Evolutionary conservation across 2,113 vertebrate genomes (phyloP).

Genomic region (Limnothrissa miodon): DNA sequence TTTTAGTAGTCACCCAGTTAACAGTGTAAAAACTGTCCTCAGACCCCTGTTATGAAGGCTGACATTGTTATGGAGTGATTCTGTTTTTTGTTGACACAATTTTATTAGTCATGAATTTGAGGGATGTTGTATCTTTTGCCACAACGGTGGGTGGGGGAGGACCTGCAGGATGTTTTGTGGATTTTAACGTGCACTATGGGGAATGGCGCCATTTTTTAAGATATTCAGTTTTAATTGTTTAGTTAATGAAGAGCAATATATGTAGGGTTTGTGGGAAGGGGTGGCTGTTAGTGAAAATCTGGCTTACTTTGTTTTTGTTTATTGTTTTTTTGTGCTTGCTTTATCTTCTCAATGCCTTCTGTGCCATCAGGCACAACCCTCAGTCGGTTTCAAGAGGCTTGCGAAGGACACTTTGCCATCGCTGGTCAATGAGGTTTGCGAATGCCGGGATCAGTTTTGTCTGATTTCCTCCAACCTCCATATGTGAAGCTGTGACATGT

Average conservation of each 20-base stretch:
- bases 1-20: background rate
- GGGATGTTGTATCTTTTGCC: conserved; percentile 13
- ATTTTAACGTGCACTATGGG: conserved; percentile 11
- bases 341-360: background rate
- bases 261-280: background rate
- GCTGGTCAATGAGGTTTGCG: background rate
- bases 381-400: conserved; percentile 5
- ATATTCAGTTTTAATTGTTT: background rate
- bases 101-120: conserved; percentile 1
- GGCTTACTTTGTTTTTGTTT: background rate
- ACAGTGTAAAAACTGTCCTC: conserved; percentile 6
- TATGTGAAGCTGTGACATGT: background rate
- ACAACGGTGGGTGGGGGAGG: background rate
- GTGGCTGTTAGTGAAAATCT: background rate
- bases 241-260: conserved; percentile 8
- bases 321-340: background rate
- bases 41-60: conserved; percentile 3
- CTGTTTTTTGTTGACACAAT: background rate
- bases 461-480: background rate
- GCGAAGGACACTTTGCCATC: background rate
- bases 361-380: background rate
- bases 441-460: background rate
- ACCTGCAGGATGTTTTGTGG: background rate
- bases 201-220: background rate
- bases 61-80: conserved; percentile 3